Evolutionary conservation across 2,113 vertebrate genomes (phyloP).

Genomic region (Melozone crissalis): DNA sequence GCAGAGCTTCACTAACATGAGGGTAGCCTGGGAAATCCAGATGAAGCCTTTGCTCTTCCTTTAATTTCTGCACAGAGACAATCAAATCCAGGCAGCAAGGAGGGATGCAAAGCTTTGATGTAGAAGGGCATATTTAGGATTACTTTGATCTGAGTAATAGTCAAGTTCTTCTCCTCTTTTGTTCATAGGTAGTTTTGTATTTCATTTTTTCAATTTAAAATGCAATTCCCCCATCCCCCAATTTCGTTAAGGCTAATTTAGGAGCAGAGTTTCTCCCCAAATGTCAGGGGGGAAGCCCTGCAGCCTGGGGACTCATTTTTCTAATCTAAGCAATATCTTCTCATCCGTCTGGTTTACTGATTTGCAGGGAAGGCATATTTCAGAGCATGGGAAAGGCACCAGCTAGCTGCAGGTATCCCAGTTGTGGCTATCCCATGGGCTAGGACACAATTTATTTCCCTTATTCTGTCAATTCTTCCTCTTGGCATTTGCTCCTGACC

Average conservation of each 20-base stretch:
- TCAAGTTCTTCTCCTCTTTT: constrained; percentile 12
- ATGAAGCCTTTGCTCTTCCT: background rate
- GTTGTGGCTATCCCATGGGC: background rate
- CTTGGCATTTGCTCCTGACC: background rate
- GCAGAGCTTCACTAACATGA: background rate
- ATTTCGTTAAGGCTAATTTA: constrained; percentile 1
- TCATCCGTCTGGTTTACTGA: background rate
- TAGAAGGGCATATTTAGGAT: constrained; percentile 43
- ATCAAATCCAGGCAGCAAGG: constrained; percentile 40
- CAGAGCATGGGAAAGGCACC: background rate
- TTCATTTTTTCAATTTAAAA: constrained; percentile 22
- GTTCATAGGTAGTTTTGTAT: background rate
- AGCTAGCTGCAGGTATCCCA: background rate
- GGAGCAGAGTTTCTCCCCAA: background rate
- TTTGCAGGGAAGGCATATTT: background rate
- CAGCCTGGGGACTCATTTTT: background rate
- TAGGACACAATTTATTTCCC: background rate
- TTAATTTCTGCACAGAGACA: constrained; percentile 36
- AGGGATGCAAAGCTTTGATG: constrained; percentile 17
- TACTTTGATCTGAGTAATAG: constrained; percentile 54
- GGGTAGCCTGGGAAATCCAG: background rate
- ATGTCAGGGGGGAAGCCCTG: background rate
- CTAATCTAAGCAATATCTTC: background rate
- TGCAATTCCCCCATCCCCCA: accelerated
- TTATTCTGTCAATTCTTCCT: background rate